Evolutionary conservation across 1,140 invertebrate genomes (phyloP).

Genomic region (Lepidurus apus): DNA sequence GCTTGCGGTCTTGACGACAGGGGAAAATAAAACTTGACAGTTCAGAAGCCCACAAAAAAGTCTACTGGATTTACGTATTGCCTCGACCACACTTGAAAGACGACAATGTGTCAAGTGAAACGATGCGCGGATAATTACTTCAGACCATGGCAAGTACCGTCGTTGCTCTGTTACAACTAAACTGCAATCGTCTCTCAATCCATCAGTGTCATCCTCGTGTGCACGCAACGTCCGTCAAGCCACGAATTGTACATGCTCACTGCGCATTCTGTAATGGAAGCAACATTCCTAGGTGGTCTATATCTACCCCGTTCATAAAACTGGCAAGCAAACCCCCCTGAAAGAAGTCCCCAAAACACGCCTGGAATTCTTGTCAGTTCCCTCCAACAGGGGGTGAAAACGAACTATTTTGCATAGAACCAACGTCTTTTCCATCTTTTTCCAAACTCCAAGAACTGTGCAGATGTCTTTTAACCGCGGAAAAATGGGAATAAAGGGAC

Average conservation of each 20-base stretch:
- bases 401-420: not conserved
- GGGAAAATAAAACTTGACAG: not conserved
- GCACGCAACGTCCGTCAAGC: not conserved
- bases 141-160: not conserved
- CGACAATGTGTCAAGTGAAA: conserved; percentile 8
- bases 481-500: not conserved
- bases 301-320: not conserved
- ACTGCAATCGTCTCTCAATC: not conserved
- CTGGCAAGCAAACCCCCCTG: not conserved
- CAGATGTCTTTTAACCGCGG: not conserved
- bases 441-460: not conserved
- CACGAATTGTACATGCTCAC: not conserved
- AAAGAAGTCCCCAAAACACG: not conserved
- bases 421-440: not conserved
- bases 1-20: not conserved
- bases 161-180: not conserved
- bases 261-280: not conserved
- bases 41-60: not conserved
- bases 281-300: conserved; percentile 10
- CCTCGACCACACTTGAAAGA: not conserved
- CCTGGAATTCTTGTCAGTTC: not conserved
- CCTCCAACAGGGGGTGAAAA: not conserved
- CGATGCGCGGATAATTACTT: not conserved
- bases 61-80: too few species aligned
- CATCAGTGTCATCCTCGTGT: not conserved